Evolutionary conservation across 2,797 vertebrate species (phyloP), one percentile per base, ranked within the genome.

Genomic region (Heterohyrax brucei): DNA sequence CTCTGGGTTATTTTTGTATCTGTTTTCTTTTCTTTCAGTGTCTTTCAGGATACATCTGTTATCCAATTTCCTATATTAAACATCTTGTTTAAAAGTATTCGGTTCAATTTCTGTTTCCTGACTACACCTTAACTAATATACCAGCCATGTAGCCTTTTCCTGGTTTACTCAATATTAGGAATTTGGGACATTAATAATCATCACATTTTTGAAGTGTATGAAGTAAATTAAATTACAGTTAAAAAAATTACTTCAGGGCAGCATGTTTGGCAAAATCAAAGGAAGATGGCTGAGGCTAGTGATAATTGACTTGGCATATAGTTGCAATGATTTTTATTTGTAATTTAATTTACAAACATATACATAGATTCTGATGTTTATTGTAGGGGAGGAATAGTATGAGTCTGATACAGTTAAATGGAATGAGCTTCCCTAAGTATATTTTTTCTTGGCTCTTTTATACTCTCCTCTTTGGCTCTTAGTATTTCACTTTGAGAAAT

Each of bases 251-350:
- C 10, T 79, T 33, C 48, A 79, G 48, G 62, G 62, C 19, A 83
- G 6, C 10, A 19, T 81, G 53, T 79, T 76, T 81, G 50, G 85
- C 10, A 78, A n/a, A 79, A 78, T 28, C 4, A 46, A 87, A 83
- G 46, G 28, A 30, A 87, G 28, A 70, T 53, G 62, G 62, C 26
- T 53, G 50, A 53, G 50, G 50, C 50, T 13, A 53, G 13, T 13
- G 13, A 53, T 53, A 53, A 53, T 13, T 78, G 48, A 70, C 13
- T 53, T 73, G 28, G 28, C 10, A 87, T 72, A 14, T 2, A 48
- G 44, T 3, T 79, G 9, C 16, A 87, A 18, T 68, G 68, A 46
- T 81, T 81, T 93, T 89, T 89, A 68, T 84, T 91, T 91, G 30
- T 10, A 80, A 56, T 92, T 75, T 75, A 81, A 81, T 1, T 26